Evolutionary conservation across 2,888 invertebrate species (phyloP).

Genomic region (Lacanobia wlatinum): DNA sequence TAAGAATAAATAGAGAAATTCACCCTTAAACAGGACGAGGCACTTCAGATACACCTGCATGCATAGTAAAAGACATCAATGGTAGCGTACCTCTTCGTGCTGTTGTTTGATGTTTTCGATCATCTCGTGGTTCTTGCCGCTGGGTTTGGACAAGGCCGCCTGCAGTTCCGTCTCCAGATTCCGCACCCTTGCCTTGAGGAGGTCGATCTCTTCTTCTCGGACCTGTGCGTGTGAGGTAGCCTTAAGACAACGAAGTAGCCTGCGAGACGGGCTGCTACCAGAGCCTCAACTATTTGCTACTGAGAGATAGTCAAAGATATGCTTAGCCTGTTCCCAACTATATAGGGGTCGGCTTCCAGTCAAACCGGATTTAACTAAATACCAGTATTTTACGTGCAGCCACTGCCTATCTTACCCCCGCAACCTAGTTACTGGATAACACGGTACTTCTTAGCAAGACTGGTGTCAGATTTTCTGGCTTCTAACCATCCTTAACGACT

Average conservation of each 20-base stretch:
- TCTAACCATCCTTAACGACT: too few relatives aligned
- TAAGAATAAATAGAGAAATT: too few relatives aligned
- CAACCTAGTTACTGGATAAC: too few relatives aligned
- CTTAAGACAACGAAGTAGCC: not conserved
- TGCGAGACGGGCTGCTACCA: not conserved
- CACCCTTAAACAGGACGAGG: too few relatives aligned
- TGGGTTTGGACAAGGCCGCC: conserved; percentile 86
- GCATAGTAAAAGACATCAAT: not conserved
- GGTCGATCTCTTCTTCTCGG: conserved; percentile 89
- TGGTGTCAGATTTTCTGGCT: too few relatives aligned
- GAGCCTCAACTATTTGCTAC: not conserved
- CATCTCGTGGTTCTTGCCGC: conserved; percentile 88
- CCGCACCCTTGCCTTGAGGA: conserved; percentile 86
- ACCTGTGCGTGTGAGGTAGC: conserved; percentile 73
- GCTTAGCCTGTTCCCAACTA: too few relatives aligned
- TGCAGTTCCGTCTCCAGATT: conserved; percentile 87
- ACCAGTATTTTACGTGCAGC: too few relatives aligned
- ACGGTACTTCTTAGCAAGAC: too few relatives aligned
- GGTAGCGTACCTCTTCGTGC: conserved; percentile 83
- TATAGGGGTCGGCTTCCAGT: too few relatives aligned
- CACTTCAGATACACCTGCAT: too few relatives aligned
- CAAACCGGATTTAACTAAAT: too few relatives aligned
- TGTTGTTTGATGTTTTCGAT: conserved; percentile 88
- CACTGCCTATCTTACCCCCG: too few relatives aligned
- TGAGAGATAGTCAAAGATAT: not conserved